phyloP scores from a whole-genome alignment of 2,888 invertebrate genomes.

The Machimus rusticus region DNA sequence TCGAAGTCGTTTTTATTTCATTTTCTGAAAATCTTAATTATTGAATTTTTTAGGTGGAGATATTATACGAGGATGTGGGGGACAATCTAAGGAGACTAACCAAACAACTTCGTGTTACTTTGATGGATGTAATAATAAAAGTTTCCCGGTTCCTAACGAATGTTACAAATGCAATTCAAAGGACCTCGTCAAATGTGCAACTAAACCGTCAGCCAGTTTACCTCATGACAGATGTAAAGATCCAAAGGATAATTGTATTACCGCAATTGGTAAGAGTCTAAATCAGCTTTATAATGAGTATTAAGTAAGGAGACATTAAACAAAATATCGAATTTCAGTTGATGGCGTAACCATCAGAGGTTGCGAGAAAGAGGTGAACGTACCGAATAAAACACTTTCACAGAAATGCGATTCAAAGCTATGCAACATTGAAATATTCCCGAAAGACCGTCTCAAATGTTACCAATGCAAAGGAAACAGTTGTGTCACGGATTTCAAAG shows the following conservation, averaged over 20 bases:
- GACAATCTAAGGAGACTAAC: not conserved
- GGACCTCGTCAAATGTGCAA: not conserved
- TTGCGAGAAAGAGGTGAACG: conserved; percentile 48
- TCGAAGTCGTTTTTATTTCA: too few species aligned
- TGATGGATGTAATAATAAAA: not conserved
- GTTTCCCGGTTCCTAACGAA: not conserved
- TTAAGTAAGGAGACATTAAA: not conserved
- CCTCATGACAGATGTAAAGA: not conserved
- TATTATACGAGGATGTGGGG: conserved; percentile 43
- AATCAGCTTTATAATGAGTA: not conserved
- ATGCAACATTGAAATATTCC: conserved; percentile 55
- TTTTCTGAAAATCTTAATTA: not conserved
- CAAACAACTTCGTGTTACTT: not conserved
- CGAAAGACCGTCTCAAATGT: conserved; percentile 45
- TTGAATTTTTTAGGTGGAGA: conserved; percentile 49
- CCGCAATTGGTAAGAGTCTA: not conserved
- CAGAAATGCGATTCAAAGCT: conserved; percentile 52
- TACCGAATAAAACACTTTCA: conserved; percentile 47
- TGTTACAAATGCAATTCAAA: not conserved
- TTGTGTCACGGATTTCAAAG: conserved; percentile 17
- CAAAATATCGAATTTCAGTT: not conserved
- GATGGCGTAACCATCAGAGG: conserved; percentile 52
- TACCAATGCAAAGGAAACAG: conserved; percentile 30
- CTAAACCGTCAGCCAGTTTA: not conserved
- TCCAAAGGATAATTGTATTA: not conserved